A percentile compares a stretch with the other conserved stretches of the same genome.
These are phyloP conservation scores for Ahaetulla prasina DNA, from an alignment of 2,113 vertebrate species.

Conservation along the genomic window DNA sequence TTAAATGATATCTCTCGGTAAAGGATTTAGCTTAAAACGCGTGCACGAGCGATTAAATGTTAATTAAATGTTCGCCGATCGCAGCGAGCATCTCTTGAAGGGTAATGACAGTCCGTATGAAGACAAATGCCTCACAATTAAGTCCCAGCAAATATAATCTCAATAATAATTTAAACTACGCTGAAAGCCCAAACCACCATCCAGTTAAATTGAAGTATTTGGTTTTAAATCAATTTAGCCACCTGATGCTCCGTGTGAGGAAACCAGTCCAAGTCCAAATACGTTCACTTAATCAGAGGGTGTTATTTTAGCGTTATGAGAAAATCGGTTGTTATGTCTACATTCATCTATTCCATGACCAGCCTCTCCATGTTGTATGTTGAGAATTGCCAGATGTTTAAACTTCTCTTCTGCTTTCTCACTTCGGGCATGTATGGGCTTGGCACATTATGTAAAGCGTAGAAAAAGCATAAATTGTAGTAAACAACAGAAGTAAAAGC, in stretches of 20 bases:
- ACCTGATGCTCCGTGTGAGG: slow-evolving; percentile 22
- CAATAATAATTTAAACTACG: slow-evolving; percentile 67
- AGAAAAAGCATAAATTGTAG: neutral
- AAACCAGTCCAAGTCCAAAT: slow-evolving; percentile 24
- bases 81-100: slow-evolving; percentile 69
- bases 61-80: slow-evolving; percentile 75
- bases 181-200: slow-evolving; percentile 53
- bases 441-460: neutral
- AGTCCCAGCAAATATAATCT: slow-evolving; percentile 69
- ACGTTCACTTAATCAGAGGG: neutral
- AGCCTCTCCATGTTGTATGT: neutral
- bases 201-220: slow-evolving; percentile 26
- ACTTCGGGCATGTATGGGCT: neutral
- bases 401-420: neutral
- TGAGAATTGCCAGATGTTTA: neutral
- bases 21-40: slow-evolving; percentile 70
- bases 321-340: neutral
- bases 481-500: neutral
- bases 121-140: slow-evolving; percentile 71
- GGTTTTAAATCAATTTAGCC: slow-evolving; percentile 58
- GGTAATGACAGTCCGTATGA: slow-evolving; percentile 71
- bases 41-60: slow-evolving; percentile 75
- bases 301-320: neutral
- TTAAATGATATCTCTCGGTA: slow-evolving; percentile 63
- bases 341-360: neutral